Base-by-base conservation (phyloP, 2,888 invertebrate genomes). In the Heliconius ethilla region DNA sequence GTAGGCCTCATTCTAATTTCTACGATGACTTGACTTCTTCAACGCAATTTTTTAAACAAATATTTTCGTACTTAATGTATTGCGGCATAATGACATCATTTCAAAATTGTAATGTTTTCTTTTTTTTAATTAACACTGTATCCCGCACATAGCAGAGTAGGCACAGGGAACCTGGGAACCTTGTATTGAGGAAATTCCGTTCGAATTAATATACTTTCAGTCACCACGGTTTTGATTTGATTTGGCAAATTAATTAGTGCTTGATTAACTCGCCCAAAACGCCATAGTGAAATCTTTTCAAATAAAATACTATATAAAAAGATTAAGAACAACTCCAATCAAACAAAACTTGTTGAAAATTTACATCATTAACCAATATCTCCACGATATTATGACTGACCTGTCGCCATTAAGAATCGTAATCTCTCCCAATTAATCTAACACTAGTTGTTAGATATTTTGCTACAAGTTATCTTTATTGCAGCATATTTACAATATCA, bases 401-500 rank as follows among this genome's bases (percentile, higher is more conserved):
- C 29, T 33, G 70, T 29, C 33, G n/a, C 29, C n/a, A 33, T 33
- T n/a, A n/a, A 33, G 33, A 22, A 33, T n/a, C 55, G 18, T 25
- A 45, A 40, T 40, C 27, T 13, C 40, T n/a, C 1, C n/a, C 33
- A 45, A 79, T 78, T 29, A 29, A 74, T 78, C 65, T 70, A 37
- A 65, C 6, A 25, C 62, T 33, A 51, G 62, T n/a, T 69, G 10
- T 29, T 22, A 29, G 70, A 70, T 70, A 72, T 72, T 72, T 55
- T 13, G 33, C 72, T 63, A 75, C 45, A 69, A 70, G 15, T 81
- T 78, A 78, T 81, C 78, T 78, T 76, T 79, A 79, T 79, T 78
- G 76, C 69, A 62, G 70, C 79, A 81, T 45, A 78, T 79, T 81
- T 75, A 66, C 78, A 79, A 81, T 74, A 75, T 29, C 76, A 79